phyloP scores from a whole-genome alignment of 2,888 invertebrate species.

The Dryobotodes eremita region DNA sequence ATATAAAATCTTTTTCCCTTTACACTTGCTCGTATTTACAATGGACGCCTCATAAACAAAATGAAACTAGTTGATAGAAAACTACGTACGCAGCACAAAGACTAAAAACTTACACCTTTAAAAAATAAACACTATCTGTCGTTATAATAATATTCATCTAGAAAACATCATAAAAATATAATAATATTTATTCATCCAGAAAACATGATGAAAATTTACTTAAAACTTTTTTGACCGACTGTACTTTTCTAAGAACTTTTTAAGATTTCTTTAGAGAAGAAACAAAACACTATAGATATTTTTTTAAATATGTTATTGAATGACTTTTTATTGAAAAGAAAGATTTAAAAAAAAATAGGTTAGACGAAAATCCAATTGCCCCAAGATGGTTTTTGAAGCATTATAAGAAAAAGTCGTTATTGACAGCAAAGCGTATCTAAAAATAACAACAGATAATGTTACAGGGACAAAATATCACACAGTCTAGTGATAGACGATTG shows the following conservation, averaged over 20 bases:
- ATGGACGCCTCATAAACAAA: slow-evolving; percentile 76
- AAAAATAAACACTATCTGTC: slow-evolving; percentile 73
- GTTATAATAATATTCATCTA: slow-evolving; percentile 47
- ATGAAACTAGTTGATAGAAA: slow-evolving; percentile 75
- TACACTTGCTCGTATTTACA: slow-evolving; percentile 90
- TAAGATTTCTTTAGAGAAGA: neutral
- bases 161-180: slow-evolving; percentile 34
- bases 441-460: slow-evolving; percentile 79
- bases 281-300: no score
- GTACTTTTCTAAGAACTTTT: neutral
- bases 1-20: slow-evolving; percentile 75
- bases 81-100: slow-evolving; percentile 84
- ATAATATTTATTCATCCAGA: neutral
- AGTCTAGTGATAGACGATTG: slow-evolving; percentile 66
- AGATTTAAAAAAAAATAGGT: slow-evolving; percentile 2
- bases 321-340: no score
- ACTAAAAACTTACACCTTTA: slow-evolving; percentile 83
- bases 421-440: slow-evolving; percentile 57
- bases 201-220: neutral
- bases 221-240: slow-evolving; percentile 7
- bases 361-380: slow-evolving; percentile 60
- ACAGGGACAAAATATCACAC: slow-evolving; percentile 83
- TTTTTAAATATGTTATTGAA: no score
- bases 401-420: slow-evolving; percentile 50
- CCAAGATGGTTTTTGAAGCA: slow-evolving; percentile 58